These are phyloP conservation scores for Tringa solitaria DNA, from an alignment of 2,113 vertebrate genomes.

Conservation along the genomic window DNA sequence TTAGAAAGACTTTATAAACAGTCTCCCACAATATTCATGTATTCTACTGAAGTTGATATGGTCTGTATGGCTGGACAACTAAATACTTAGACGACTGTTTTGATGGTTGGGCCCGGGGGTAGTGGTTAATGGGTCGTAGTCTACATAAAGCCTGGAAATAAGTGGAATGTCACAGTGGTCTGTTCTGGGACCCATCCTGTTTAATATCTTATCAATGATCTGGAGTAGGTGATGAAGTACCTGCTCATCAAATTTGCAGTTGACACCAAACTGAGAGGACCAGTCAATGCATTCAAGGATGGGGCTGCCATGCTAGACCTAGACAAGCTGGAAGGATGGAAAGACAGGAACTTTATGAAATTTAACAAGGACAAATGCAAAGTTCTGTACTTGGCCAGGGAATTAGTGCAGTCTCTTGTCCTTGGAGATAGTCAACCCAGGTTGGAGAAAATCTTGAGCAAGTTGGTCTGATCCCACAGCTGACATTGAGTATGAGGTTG, in stretches of 20 bases:
- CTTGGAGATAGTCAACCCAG: not conserved
- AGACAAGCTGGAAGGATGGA: not conserved
- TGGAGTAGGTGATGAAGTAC: not conserved
- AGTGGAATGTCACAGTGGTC: not conserved
- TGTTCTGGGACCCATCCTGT: not conserved
- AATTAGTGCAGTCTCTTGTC: not conserved
- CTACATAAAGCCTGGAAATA: not conserved
- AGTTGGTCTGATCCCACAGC: not conserved
- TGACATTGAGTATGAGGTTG: not conserved
- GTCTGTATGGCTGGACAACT: not conserved
- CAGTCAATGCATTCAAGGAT: not conserved
- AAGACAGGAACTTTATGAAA: not conserved
- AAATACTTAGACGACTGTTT: not conserved
- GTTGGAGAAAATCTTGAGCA: not conserved
- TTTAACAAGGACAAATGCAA: not conserved
- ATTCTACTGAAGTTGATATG: not conserved
- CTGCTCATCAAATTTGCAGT: not conserved
- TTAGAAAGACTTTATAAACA: not conserved
- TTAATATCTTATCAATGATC: not conserved
- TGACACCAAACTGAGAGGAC: not conserved
- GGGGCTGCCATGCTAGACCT: not conserved
- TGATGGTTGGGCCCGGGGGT: not conserved
- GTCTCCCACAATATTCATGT: not conserved
- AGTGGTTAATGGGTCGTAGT: not conserved
- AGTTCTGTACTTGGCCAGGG: not conserved